These are phyloP conservation scores for Alentia gelatinosa DNA, from an alignment of 2,888 invertebrate species.

Conservation along the genomic window DNA sequence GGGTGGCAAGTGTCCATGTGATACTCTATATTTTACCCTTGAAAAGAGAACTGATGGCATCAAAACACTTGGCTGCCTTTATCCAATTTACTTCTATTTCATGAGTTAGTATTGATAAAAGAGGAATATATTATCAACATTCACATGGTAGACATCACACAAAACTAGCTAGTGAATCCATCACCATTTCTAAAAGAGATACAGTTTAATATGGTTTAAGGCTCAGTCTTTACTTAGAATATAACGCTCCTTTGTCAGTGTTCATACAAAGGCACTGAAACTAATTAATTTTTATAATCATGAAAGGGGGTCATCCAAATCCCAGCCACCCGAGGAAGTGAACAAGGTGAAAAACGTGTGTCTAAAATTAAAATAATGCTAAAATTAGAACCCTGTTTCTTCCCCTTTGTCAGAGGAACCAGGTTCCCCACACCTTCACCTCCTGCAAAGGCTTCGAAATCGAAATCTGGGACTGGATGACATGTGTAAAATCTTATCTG, in stretches of 20 bases:
- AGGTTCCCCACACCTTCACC: background rate
- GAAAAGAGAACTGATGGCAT: too few relatives aligned
- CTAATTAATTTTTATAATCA: background rate
- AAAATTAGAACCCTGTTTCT: background rate
- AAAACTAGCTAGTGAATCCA: background rate
- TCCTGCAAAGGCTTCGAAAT: background rate
- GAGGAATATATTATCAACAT: background rate
- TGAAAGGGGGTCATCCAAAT: background rate
- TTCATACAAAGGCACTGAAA: too few relatives aligned
- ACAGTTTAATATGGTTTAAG: background rate
- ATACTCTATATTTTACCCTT: too few relatives aligned
- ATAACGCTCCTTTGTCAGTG: background rate
- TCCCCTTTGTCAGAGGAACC: background rate
- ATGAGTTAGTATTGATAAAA: too few relatives aligned
- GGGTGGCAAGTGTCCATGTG: too few relatives aligned
- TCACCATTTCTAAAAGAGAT: background rate
- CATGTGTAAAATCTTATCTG: background rate
- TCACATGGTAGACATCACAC: background rate
- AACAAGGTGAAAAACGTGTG: background rate
- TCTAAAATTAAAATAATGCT: background rate
- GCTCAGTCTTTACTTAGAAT: background rate
- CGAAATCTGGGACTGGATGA: background rate
- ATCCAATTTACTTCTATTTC: too few relatives aligned
- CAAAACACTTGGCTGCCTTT: too few relatives aligned
- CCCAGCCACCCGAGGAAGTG: background rate